Base-by-base conservation (phyloP, 30 jellyfish, hydroid and myxozoan genomes). In the Aurelia aurita region DNA sequence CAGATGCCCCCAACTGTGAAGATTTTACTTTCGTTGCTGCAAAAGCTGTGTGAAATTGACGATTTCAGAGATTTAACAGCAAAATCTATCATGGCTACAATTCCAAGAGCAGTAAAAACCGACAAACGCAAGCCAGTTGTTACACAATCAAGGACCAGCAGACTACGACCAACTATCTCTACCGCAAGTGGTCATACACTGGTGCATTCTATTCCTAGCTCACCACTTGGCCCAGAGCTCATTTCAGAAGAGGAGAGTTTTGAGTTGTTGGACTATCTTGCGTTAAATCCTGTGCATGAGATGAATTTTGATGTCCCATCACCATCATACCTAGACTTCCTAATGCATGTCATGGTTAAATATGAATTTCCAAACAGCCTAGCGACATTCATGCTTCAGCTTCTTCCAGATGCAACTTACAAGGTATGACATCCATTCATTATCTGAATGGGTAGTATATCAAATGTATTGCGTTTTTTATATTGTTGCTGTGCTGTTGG, bases 341-440 rank as follows among this genome's bases (percentile, higher is more conserved):
- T 91, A n/a, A 91, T 91, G 96, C 90, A 74, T 18, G 35, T 69
- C 25, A 58, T 91, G 74, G 98, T 91, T 53, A 79, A 91, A 61
- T 53, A 22, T 69, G 91, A 75, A 26, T 91, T 91, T 49, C 94
- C 98, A 31, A 69, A 45, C 43, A 20, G 63, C 51, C 90, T 91
- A 15, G 88, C 98, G 4, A 91, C 98, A 14, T 80, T 91, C 85
- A 76, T 91, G 87, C 91, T 91, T 8, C 79, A 51, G 58, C 87
- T 91, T 21, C 88, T 91, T 11, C 98, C 98, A 25, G 88, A 84
- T 23, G 68, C 58, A 44, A 47, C 73, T 0, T 91, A 91, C 83
- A 91, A 85, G 96, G 98, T 85, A 7, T 39, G 0, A 9, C 16
- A 39, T 39, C 51, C 51, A 5, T 39, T 39, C 51, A 5, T 7